A percentile compares a stretch with the other conserved stretches of the same genome.
These are phyloP conservation scores for Esox masquinongy DNA, from an alignment of 2,797 vertebrate species.

Conservation along the genomic window DNA sequence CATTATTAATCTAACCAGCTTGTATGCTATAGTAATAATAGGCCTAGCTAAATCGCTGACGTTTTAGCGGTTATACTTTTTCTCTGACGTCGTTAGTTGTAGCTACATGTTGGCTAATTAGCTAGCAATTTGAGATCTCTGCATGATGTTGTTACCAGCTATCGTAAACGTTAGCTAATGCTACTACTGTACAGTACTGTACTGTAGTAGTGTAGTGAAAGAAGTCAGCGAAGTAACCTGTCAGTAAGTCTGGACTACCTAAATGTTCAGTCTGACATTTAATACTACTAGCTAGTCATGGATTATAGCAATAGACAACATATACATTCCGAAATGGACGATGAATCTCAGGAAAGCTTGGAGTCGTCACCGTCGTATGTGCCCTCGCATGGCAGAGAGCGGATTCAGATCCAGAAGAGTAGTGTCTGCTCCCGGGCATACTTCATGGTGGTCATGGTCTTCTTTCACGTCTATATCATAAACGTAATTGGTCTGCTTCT, in stretches of 20 bases:
- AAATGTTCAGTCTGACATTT: neutral
- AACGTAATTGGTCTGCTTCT: conserved; percentile 90
- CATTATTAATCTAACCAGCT: neutral
- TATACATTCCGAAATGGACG: conserved; percentile 53
- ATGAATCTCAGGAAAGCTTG: conserved; percentile 45
- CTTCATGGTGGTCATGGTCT: conserved; percentile 93
- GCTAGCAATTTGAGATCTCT: neutral
- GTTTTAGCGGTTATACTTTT: neutral
- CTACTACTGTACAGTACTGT: neutral
- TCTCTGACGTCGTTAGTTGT: too few relatives aligned
- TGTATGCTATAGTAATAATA: neutral
- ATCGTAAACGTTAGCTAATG: conserved; percentile 2
- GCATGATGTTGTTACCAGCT: neutral
- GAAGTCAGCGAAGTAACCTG: neutral
- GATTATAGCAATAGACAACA: neutral
- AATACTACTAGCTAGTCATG: conserved; percentile 1
- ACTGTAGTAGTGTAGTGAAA: neutral
- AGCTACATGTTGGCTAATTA: neutral
- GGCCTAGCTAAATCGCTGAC: neutral
- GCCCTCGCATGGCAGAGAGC: conserved; percentile 54
- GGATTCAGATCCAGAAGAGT: conserved; percentile 75
- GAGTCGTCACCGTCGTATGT: conserved; percentile 53
- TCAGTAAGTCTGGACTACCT: neutral
- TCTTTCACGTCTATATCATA: conserved; percentile 91
- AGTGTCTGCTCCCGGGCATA: conserved; percentile 92